These are phyloP conservation scores for Resseliella maxima DNA, from an alignment of 2,888 invertebrate species.

Conservation along the genomic window DNA sequence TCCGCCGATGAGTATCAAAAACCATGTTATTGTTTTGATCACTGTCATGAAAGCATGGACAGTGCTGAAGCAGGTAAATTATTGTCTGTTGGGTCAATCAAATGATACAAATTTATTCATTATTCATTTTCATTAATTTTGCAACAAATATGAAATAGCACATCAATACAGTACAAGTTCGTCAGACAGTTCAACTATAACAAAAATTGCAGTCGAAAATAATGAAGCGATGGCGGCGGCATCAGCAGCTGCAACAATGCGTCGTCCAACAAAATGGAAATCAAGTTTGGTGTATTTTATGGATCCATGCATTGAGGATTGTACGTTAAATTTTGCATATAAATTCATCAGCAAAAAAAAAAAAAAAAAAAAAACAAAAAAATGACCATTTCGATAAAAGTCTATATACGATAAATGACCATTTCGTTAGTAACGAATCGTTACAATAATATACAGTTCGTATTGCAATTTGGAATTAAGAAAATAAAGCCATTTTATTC, in stretches of 20 bases:
- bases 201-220: slow-evolving; percentile 12
- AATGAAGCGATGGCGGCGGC: neutral
- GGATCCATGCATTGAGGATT: slow-evolving; percentile 53
- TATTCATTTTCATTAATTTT: neutral
- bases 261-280: slow-evolving; percentile 26
- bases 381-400: no score
- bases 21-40: slow-evolving; percentile 53
- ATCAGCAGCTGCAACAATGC: neutral
- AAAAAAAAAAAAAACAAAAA: no score
- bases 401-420: no score
- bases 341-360: no score
- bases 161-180: slow-evolving; percentile 41
- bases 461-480: no score
- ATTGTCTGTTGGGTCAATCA: no score
- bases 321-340: neutral
- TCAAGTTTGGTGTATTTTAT: slow-evolving; percentile 40
- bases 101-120: no score
- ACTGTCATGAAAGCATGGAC: slow-evolving; percentile 43
- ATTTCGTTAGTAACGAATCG: no score
- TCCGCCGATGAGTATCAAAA: neutral
- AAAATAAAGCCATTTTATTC: no score
- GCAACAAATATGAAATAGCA: neutral
- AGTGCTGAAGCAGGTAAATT: slow-evolving; percentile 19
- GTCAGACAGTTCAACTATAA: slow-evolving; percentile 35
- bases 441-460: no score